Conservation (phyloP, 2,113 vertebrate species). For the Gymnorhina tibicen region DNA sequence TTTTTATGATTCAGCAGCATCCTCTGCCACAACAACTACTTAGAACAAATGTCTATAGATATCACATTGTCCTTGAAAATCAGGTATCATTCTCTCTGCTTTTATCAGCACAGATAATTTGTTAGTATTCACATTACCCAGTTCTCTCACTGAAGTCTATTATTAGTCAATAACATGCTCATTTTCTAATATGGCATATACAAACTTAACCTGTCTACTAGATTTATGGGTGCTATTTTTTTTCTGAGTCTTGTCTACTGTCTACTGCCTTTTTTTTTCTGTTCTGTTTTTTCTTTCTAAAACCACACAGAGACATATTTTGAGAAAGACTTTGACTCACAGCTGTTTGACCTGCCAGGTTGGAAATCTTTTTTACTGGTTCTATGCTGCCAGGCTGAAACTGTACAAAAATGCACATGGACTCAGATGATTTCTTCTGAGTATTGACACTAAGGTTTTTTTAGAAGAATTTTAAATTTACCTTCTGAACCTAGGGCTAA, state of each 20-base stretch:
- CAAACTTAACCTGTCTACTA: not conserved
- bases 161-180: not conserved
- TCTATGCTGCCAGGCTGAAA: not conserved
- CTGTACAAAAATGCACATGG: not conserved
- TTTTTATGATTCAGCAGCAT: not conserved
- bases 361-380: not conserved
- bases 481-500: not conserved
- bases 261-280: not conserved
- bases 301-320: not conserved
- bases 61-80: not conserved
- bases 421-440: not conserved
- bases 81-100: not conserved
- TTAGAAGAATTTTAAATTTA: constrained; percentile 5
- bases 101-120: not conserved
- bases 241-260: not conserved
- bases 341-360: not conserved
- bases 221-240: not conserved
- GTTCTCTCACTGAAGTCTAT: not conserved
- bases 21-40: not conserved
- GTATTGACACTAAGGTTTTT: not conserved
- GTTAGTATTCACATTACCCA: not conserved
- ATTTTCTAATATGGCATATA: not conserved
- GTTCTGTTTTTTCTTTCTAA: not conserved
- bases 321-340: not conserved
- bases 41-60: not conserved